phyloP scores from a whole-genome alignment of 2,113 vertebrate genomes.

The Axis porcinus region DNA sequence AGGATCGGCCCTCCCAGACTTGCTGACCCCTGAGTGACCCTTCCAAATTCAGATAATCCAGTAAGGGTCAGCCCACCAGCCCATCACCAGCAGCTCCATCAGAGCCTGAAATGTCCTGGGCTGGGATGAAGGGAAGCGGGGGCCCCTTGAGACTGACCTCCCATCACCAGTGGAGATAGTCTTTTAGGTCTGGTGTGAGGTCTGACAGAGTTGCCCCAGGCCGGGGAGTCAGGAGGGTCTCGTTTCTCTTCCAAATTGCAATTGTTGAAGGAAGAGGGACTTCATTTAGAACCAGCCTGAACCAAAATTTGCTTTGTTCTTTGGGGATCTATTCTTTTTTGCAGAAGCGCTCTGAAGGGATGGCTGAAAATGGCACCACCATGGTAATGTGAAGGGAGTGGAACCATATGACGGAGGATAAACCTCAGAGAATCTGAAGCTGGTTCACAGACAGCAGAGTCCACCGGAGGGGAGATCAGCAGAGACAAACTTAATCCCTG shows the following conservation, averaged over 20 bases:
- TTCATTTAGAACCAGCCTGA: background rate
- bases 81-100: background rate
- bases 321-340: background rate
- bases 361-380: background rate
- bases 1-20: background rate
- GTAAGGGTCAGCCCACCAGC: background rate
- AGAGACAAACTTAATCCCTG: constrained; percentile 59
- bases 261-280: background rate
- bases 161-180: background rate
- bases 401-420: constrained; percentile 27
- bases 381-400: background rate
- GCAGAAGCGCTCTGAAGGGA: background rate
- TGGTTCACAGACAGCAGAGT: constrained; percentile 33
- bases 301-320: constrained; percentile 10
- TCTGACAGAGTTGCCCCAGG: background rate
- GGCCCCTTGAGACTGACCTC: background rate
- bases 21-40: constrained; percentile 40
- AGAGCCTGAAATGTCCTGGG: background rate
- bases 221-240: background rate
- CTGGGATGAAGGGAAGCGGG: background rate
- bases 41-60: constrained; percentile 49
- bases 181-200: background rate
- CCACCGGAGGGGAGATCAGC: constrained; percentile 31
- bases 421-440: constrained; percentile 33
- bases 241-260: background rate